phyloP scores from a whole-genome alignment of 2,888 invertebrate species.

The Stenodema calcarata region DNA sequence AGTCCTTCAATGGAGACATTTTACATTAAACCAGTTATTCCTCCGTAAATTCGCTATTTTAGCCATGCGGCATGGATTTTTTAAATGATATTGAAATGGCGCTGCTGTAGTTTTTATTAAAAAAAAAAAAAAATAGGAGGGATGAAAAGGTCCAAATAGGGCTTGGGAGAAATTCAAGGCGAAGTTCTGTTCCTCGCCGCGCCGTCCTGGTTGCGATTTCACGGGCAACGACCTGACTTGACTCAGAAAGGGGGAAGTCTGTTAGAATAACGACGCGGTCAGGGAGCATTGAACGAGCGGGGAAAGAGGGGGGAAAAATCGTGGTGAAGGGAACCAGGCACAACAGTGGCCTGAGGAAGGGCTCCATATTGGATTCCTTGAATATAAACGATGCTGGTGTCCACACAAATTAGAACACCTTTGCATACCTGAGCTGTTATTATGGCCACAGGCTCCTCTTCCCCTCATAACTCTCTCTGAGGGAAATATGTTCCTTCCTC shows the following conservation, averaged over 20 bases:
- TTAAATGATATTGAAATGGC: too few species aligned
- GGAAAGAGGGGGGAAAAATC: background rate
- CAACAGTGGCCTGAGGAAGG: background rate
- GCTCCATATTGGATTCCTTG: background rate
- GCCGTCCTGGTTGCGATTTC: background rate
- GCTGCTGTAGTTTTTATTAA: too few species aligned
- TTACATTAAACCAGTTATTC: too few species aligned
- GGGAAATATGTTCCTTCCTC: background rate
- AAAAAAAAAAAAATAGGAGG: too few species aligned
- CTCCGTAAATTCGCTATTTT: too few species aligned
- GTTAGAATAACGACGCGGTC: background rate
- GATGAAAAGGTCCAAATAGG: too few species aligned
- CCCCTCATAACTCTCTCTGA: background rate
- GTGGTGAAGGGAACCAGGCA: background rate
- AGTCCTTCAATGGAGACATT: too few species aligned
- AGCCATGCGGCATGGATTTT: too few species aligned
- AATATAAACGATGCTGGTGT: background rate
- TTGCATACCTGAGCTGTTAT: background rate
- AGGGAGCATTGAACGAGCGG: background rate
- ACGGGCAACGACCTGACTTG: background rate
- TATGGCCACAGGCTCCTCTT: background rate
- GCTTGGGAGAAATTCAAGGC: background rate
- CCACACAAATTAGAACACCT: background rate
- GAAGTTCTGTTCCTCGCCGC: background rate
- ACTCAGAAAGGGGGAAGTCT: background rate